Percentiles rank a stretch among this genome's conserved stretches.
These are phyloP conservation scores for Catharus ustulatus DNA, from an alignment of 2,797 vertebrate genomes.

Conservation along the genomic window DNA sequence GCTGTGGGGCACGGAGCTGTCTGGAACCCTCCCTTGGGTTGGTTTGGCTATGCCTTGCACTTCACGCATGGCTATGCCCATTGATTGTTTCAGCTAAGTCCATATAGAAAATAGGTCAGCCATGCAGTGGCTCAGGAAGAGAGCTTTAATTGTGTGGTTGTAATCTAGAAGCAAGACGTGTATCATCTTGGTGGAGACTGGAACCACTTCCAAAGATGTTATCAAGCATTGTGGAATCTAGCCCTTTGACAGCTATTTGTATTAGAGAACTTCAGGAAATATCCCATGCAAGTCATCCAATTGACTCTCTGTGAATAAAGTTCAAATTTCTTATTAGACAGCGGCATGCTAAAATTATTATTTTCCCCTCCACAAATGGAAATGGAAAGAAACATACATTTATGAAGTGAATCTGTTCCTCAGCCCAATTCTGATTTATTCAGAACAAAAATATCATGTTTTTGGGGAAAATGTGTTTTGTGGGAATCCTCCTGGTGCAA, in stretches of 20 bases:
- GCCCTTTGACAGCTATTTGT: not conserved
- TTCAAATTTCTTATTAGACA: not conserved
- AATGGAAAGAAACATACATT: not conserved
- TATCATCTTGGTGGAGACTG: not conserved
- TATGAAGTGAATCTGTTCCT: not conserved
- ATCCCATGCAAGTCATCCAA: not conserved
- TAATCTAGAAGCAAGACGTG: constrained; percentile 23
- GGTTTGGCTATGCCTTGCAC: not conserved
- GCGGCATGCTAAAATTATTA: not conserved
- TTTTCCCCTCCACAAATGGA: not conserved
- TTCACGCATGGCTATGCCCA: constrained; percentile 32
- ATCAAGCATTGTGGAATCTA: not conserved
- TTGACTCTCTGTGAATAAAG: not conserved
- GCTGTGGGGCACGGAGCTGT: not conserved
- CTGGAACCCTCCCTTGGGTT: not conserved
- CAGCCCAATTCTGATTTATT: not conserved
- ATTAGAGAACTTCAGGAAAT: not conserved
- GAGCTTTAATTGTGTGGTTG: not conserved
- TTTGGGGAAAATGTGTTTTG: not conserved
- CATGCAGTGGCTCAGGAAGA: constrained; percentile 20
- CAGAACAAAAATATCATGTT: not conserved
- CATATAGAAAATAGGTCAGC: constrained; percentile 54
- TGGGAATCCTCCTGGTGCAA: not conserved
- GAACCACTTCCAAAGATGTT: constrained; percentile 18
- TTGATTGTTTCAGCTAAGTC: constrained; percentile 36